Base-by-base conservation (phyloP, 2,888 invertebrate genomes). In the Bombyx huttoni region DNA sequence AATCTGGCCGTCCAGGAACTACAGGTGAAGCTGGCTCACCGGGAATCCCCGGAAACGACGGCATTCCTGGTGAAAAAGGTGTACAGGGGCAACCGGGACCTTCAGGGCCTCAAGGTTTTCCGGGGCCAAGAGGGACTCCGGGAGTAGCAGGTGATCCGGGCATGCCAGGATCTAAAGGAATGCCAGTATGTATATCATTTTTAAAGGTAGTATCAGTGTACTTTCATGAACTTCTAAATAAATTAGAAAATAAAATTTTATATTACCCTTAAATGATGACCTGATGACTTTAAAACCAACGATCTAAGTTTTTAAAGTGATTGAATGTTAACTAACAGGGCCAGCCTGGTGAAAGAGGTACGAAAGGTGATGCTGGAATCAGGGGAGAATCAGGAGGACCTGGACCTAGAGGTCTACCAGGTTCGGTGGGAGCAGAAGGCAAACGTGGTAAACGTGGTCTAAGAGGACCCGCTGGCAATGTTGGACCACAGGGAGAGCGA, bases 391-490 rank as follows among this genome's bases (percentile, higher is more conserved):
- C 81, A 8, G 96, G 96, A 7, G 76, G 88, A 1, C 83, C 91
- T 1, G 96, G 96, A 0, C 93, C 94, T 3, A 89, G 95, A 58
- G 96, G 96, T 24, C 67, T 94, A 9, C 94, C 94, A 1, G 96
- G 96, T 1, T 85, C 90, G 6, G 75, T 91, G 7, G 96, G 96
- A 0, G 90, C 92, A 0, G 94, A 95, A 70, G 96, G 94, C 5
- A 96, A 95, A 84, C 90, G 95, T 54, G 96, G 96, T 0, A 95
- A 94, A 70, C 85, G 94, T 56, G 95, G 95, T 0, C 90, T 92
- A 64, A 86, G 93, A 56, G 95, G 95, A n/a, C 93, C 94, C 0
- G 90, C 91, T 8, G 95, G 95, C 0, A 89, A 91, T 51, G 67
- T 90, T n/a, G 94, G 94, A 3, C 91, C 93, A 13, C 84, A 90